phyloP scores from a whole-genome alignment of 1,140 invertebrate species.

The Bombus breviceps region DNA sequence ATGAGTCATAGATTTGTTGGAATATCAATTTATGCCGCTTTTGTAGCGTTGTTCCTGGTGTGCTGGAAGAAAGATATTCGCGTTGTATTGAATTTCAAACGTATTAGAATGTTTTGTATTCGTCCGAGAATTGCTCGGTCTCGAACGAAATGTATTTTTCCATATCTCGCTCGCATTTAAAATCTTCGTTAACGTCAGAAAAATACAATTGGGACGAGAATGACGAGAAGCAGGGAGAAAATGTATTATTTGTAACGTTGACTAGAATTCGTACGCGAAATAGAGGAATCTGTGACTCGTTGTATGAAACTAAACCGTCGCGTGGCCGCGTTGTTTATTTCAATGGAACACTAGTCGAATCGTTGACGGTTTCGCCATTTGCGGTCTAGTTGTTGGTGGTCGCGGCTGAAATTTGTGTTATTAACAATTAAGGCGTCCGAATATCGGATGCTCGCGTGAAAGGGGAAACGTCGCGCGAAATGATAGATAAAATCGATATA shows the following conservation, averaged over 20 bases:
- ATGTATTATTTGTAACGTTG: background rate
- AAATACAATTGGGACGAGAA: background rate
- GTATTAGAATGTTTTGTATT: too few relatives aligned
- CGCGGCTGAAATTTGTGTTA: constrained; percentile 15
- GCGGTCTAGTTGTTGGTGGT: constrained; percentile 18
- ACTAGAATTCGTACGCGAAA: background rate
- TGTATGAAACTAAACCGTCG: background rate
- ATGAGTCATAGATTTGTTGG: constrained; percentile 3
- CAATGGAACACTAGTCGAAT: constrained; percentile 18
- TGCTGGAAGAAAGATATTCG: background rate
- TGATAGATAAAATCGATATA: background rate
- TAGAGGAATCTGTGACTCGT: background rate
- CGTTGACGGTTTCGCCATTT: constrained; percentile 18
- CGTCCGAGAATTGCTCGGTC: background rate
- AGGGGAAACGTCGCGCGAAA: background rate
- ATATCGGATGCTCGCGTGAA: background rate
- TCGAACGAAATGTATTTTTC: background rate
- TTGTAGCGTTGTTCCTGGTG: background rate
- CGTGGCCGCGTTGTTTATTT: constrained; percentile 42
- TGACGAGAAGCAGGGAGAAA: background rate
- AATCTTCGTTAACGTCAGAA: background rate
- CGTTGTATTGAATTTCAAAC: background rate
- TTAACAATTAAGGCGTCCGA: constrained; percentile 26
- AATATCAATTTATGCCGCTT: constrained; percentile 4
- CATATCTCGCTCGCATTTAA: background rate